A percentile compares a stretch with the other conserved stretches of the same genome.
Conservation (phyloP, 2,113 vertebrate genomes). For the Nerophis ophidion region DNA sequence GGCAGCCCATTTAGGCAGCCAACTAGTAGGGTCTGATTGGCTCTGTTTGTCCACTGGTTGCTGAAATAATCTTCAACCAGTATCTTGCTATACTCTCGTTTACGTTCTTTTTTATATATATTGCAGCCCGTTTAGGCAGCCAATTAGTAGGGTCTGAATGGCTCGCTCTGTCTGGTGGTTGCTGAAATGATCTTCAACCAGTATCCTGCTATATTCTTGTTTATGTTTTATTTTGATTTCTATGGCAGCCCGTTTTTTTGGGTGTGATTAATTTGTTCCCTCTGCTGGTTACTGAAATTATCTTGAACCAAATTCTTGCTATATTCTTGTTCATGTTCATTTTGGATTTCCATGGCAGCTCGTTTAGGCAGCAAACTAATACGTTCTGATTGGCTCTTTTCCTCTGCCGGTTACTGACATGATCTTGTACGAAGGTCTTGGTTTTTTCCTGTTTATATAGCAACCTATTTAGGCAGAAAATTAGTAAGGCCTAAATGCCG, state of each 20-base stretch:
- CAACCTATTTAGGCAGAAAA: no score
- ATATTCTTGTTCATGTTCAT: background rate
- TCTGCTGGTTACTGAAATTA: no score
- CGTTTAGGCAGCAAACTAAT: background rate
- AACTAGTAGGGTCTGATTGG: no score
- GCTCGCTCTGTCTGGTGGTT: background rate
- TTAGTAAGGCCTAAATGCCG: no score
- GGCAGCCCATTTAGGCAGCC: background rate
- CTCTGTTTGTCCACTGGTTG: no score
- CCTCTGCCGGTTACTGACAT: background rate
- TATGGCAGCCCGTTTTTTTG: background rate
- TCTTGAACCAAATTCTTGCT: background rate
- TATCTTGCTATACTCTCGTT: background rate
- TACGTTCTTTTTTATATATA: background rate
- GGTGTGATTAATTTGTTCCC: no score
- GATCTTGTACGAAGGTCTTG: no score
- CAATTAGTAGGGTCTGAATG: background rate
- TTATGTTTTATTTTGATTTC: background rate
- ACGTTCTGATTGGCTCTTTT: background rate
- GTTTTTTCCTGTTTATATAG: no score
- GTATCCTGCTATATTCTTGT: background rate
- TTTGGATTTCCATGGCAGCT: background rate
- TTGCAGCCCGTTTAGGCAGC: background rate
- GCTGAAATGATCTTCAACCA: no score
- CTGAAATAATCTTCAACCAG: no score